phyloP scores from a whole-genome alignment of 1,140 invertebrate genomes.

The Macrotrachela quadricornifera region DNA sequence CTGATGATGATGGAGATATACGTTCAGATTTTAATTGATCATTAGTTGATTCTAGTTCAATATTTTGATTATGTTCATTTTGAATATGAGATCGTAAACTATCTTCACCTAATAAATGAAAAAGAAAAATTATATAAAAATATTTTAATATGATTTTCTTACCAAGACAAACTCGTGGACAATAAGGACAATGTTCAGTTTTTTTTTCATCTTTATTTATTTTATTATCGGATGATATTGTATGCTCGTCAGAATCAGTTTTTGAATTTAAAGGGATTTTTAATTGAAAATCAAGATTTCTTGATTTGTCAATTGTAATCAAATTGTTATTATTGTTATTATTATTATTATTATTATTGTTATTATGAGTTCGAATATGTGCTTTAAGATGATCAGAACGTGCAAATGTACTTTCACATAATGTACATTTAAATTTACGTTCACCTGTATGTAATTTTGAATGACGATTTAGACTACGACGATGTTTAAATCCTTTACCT shows the following conservation, averaged over 20 bases:
- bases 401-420: conserved; percentile 74
- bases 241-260: not conserved
- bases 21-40: not conserved
- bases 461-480: conserved; percentile 71
- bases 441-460: conserved; percentile 82
- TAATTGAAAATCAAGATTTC: conserved; percentile 9
- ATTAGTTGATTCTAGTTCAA: no score
- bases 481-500: conserved; percentile 55
- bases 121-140: not conserved
- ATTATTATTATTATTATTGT: conserved; percentile 28
- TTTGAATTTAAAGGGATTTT: not conserved
- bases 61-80: not conserved
- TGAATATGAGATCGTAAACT: not conserved
- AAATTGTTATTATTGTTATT: not conserved
- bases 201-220: not conserved
- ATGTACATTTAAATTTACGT: conserved; percentile 67
- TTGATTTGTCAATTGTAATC: not conserved
- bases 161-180: not conserved
- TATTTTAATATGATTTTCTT: not conserved
- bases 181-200: not conserved
- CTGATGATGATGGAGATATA: not conserved
- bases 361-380: conserved; percentile 82
- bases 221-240: not conserved
- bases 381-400: conserved; percentile 83
- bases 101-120: not conserved